These are phyloP conservation scores for Drosophila sturtevanti DNA, from an alignment of 1,140 invertebrate genomes.

Conservation along the genomic window DNA sequence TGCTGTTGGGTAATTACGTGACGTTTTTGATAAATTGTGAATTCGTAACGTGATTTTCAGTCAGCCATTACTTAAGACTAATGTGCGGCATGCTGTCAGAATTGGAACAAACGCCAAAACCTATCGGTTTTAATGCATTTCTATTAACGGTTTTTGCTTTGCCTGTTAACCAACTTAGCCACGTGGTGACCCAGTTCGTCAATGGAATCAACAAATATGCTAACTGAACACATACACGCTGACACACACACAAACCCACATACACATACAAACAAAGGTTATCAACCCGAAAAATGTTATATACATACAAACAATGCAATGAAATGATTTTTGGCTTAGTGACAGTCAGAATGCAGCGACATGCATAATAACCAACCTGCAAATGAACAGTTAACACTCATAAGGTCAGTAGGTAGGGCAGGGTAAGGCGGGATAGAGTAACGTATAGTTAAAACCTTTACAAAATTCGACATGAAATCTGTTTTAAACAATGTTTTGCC, in stretches of 20 bases:
- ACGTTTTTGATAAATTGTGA: conserved; percentile 79
- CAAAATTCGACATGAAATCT: neutral
- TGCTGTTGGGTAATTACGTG: conserved; percentile 71
- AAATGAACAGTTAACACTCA: conserved; percentile 51
- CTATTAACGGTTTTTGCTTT: conserved; percentile 66
- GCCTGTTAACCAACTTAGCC: conserved; percentile 42
- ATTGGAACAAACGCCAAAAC: conserved; percentile 73
- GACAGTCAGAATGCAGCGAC: conserved; percentile 2
- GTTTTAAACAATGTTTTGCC: neutral
- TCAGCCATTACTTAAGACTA: conserved; percentile 68
- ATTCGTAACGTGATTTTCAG: conserved; percentile 71
- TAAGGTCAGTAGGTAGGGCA: neutral
- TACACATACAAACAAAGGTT: conserved; percentile 44
- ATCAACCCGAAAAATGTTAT: conserved; percentile 61
- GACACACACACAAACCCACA: neutral
- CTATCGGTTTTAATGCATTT: conserved; percentile 73
- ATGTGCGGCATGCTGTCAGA: conserved; percentile 74
- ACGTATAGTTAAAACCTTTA: neutral
- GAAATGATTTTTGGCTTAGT: conserved; percentile 69
- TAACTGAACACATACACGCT: neutral
- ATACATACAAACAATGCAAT: conserved; percentile 72
- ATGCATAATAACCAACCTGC: conserved; percentile 63
- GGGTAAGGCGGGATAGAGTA: neutral
- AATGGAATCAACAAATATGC: conserved; percentile 69
- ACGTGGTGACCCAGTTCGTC: conserved; percentile 74